These are phyloP conservation scores for Sesamia nonagrioides DNA, from an alignment of 1,140 invertebrate species.

Conservation along the genomic window DNA sequence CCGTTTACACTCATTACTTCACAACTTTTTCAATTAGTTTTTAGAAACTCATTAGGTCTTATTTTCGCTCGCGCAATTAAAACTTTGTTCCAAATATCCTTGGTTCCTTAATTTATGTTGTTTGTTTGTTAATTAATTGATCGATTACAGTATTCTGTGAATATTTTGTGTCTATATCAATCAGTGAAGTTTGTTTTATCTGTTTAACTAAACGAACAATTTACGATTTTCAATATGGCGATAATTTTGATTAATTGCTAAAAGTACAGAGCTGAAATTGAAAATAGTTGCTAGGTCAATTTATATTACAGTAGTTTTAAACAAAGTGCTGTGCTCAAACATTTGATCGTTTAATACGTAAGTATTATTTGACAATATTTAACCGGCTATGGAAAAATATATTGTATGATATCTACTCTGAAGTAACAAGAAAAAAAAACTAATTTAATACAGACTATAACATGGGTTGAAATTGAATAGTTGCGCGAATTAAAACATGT, in stretches of 20 bases:
- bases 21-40: not conserved
- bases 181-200: conserved; percentile 27
- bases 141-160: conserved; percentile 32
- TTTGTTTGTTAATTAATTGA: conserved; percentile 47
- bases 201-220: conserved; percentile 29
- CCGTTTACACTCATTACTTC: not conserved
- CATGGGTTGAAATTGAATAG: too few species aligned
- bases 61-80: conserved; percentile 10
- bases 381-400: not conserved
- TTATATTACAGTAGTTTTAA: conserved; percentile 11
- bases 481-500: too few species aligned
- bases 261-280: not conserved
- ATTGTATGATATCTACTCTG: not conserved
- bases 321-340: conserved; percentile 12
- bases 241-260: conserved; percentile 34
- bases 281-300: not conserved
- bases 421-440: not conserved
- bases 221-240: conserved; percentile 10
- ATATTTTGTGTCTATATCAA: conserved; percentile 38
- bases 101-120: conserved; percentile 22
- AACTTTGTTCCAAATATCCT: conserved; percentile 13
- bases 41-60: not conserved
- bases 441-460: too few species aligned
- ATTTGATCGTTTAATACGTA: not conserved
- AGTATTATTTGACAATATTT: conserved; percentile 11